These are phyloP conservation scores for Bradypodion ventrale DNA, from an alignment of 2,797 vertebrate genomes.

Conservation along the genomic window DNA sequence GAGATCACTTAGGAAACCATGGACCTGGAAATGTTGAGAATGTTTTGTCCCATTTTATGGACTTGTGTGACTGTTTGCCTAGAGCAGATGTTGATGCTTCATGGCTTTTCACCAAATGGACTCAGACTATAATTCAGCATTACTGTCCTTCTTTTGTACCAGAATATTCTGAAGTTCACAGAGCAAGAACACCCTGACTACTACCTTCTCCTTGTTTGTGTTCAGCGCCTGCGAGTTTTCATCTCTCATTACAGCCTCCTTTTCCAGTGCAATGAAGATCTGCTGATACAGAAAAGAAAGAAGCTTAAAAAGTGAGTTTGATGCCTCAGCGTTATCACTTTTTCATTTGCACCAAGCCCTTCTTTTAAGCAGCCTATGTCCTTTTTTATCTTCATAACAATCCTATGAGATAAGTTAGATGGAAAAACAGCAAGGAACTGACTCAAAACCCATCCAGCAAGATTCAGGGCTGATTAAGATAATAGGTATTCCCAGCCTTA, in stretches of 20 bases:
- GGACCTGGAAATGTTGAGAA: neutral
- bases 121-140: slow-evolving; percentile 19
- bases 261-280: slow-evolving; percentile 92
- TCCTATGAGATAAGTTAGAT: neutral
- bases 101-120: neutral
- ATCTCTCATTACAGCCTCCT: slow-evolving; percentile 90
- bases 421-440: neutral
- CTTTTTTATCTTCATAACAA: neutral
- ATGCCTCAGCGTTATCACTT: too few species aligned
- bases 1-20: neutral
- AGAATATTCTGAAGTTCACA: slow-evolving; percentile 92
- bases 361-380: neutral
- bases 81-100: neutral
- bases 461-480: neutral
- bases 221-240: slow-evolving; percentile 92
- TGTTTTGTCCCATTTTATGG: neutral
- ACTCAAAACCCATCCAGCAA: neutral
- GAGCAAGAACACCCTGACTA: slow-evolving; percentile 95
- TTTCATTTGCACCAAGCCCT: neutral
- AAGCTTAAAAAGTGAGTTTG: slow-evolving; percentile 89
- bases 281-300: slow-evolving; percentile 89
- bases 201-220: slow-evolving; percentile 91
- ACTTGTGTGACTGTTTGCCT: neutral
- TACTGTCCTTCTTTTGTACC: slow-evolving; percentile 52
- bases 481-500: neutral